Evolutionary conservation across 2,888 invertebrate genomes (phyloP).

Genomic region (Deilephila porcellus): DNA sequence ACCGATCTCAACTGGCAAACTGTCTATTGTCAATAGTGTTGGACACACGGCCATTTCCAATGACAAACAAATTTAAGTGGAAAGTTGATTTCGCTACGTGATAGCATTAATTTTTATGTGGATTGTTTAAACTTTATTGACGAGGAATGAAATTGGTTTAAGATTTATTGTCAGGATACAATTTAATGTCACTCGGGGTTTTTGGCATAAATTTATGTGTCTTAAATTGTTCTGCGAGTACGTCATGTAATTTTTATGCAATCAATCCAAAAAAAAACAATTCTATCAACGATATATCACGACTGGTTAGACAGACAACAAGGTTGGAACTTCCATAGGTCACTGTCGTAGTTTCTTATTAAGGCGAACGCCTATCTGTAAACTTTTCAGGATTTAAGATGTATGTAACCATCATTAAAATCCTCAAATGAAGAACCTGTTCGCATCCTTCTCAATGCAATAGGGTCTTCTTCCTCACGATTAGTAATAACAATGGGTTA

Average conservation of each 20-base stretch:
- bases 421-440: background rate
- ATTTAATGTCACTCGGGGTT: too few species aligned
- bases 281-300: too few species aligned
- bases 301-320: too few species aligned
- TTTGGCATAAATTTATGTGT: too few species aligned
- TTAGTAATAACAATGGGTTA: constrained; percentile 9
- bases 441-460: background rate
- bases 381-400: too few species aligned
- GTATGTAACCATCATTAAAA: background rate
- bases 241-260: too few species aligned
- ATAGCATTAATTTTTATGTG: background rate
- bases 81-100: background rate
- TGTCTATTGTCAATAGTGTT: constrained; percentile 48
- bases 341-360: too few species aligned
- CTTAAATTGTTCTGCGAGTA: too few species aligned
- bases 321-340: too few species aligned
- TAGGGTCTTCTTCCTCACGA: background rate
- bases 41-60: constrained; percentile 1
- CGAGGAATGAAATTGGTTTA: background rate
- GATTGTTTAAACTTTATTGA: background rate
- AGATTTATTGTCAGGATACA: background rate
- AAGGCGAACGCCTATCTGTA: too few species aligned
- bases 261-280: too few species aligned
- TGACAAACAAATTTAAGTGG: background rate
- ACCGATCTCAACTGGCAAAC: constrained; percentile 51